Evolutionary conservation across 2,888 invertebrate species (phyloP).

Genomic region (Meloe dianella): DNA sequence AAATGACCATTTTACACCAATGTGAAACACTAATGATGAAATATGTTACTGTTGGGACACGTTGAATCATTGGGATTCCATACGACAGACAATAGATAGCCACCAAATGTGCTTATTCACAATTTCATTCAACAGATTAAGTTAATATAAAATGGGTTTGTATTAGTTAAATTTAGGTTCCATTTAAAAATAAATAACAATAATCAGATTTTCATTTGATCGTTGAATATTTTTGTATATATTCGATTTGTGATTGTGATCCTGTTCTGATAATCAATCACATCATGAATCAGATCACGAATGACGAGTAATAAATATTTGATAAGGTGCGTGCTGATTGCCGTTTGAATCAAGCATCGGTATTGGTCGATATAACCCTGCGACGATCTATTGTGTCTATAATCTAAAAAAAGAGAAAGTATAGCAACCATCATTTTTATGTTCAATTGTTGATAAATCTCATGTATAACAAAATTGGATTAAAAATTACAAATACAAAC

Average conservation of each 20-base stretch:
- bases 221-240: slow-evolving; percentile 10
- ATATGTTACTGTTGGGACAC: slow-evolving; percentile 60
- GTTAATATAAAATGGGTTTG: slow-evolving; percentile 41
- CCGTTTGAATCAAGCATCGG: slow-evolving; percentile 39
- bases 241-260: slow-evolving; percentile 13
- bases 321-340: slow-evolving; percentile 41
- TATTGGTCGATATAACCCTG: slow-evolving; percentile 36
- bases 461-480: slow-evolving; percentile 28
- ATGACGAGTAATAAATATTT: slow-evolving; percentile 44
- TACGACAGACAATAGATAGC: slow-evolving; percentile 36
- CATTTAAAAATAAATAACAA: slow-evolving; percentile 19
- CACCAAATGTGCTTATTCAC: slow-evolving; percentile 37
- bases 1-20: slow-evolving; percentile 64
- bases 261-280: slow-evolving; percentile 42
- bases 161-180: slow-evolving; percentile 39
- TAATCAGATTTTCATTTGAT: slow-evolving; percentile 9
- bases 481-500: slow-evolving; percentile 19
- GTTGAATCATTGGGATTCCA: slow-evolving; percentile 61
- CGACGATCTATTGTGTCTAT: slow-evolving; percentile 24
- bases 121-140: slow-evolving; percentile 26
- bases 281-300: slow-evolving; percentile 45
- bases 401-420: slow-evolving; percentile 21
- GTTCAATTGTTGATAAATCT: slow-evolving; percentile 29
- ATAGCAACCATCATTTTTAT: slow-evolving; percentile 26
- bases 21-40: slow-evolving; percentile 62